Percentiles rank a stretch among this genome's conserved stretches.
phyloP scores from a whole-genome alignment of 2,113 vertebrate genomes.

The Leptocoma aspasia region DNA sequence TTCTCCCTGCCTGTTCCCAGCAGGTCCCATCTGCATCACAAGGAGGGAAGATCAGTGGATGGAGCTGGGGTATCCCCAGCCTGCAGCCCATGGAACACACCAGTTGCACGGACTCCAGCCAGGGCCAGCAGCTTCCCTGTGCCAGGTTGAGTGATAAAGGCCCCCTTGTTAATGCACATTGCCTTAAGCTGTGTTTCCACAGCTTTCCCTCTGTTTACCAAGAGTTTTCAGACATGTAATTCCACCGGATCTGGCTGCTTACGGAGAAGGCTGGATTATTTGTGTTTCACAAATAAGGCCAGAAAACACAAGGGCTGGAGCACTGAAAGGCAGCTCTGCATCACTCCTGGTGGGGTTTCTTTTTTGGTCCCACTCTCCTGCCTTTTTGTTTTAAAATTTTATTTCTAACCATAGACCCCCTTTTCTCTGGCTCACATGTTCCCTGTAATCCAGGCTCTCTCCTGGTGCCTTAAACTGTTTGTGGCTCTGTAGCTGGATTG shows the following conservation, averaged over 20 bases:
- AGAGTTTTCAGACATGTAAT: constrained; percentile 43
- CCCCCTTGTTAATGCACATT: constrained; percentile 14
- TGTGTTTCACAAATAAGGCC: constrained; percentile 57
- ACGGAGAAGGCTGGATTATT: constrained; percentile 30
- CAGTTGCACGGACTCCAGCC: not conserved
- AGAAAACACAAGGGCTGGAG: constrained; percentile 5
- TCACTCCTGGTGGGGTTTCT: not conserved
- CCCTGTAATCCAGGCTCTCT: not conserved
- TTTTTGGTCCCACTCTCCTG: not conserved
- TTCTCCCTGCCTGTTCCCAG: not conserved
- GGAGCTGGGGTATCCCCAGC: not conserved
- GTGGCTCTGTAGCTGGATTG: accelerated
- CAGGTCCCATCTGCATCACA: accelerated
- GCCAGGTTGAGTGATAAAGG: constrained; percentile 35
- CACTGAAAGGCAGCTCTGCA: not conserved
- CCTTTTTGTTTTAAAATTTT: not conserved
- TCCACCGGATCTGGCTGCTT: constrained; percentile 55
- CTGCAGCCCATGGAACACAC: accelerated
- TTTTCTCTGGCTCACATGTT: accelerated
- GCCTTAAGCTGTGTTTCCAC: constrained; percentile 44
- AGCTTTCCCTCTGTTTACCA: constrained; percentile 32
- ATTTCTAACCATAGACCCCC: not conserved
- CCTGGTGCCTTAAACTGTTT: accelerated
- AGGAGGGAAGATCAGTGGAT: not conserved
- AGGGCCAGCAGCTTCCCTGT: not conserved